Conservation (phyloP, 1,140 invertebrate genomes). For the Globodera ellingtonae region DNA sequence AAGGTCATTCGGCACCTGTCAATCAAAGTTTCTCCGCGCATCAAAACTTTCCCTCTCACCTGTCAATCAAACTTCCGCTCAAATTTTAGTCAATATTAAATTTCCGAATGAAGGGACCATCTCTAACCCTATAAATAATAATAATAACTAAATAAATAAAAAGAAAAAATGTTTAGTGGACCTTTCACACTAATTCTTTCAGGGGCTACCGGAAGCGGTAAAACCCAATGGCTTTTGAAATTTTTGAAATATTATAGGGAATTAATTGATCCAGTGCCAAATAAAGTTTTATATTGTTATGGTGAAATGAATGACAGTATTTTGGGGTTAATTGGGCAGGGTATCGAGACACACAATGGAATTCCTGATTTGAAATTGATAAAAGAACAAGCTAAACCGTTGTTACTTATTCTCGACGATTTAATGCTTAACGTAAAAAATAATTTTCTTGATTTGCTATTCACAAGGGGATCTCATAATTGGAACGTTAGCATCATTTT, state of each 20-base stretch:
- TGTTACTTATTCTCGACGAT: background rate
- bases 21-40: no score
- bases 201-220: no score
- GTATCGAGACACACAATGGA: background rate
- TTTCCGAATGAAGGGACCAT: background rate
- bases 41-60: no score
- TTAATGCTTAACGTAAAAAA: conserved; percentile 10
- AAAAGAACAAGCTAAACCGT: background rate
- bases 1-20: no score
- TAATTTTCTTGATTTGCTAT: background rate
- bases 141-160: no score
- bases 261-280: background rate
- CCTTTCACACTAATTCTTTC: no score
- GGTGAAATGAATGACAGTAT: background rate
- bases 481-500: background rate
- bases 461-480: background rate
- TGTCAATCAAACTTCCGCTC: background rate
- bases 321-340: background rate
- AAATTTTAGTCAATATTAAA: no score
- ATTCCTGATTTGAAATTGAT: background rate
- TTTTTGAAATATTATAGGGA: background rate
- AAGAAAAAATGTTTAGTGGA: no score
- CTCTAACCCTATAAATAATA: no score
- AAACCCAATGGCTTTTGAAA: background rate
- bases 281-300: background rate